These are phyloP conservation scores for Meandrusa payeni DNA, from an alignment of 2,888 invertebrate genomes.

Conservation along the genomic window DNA sequence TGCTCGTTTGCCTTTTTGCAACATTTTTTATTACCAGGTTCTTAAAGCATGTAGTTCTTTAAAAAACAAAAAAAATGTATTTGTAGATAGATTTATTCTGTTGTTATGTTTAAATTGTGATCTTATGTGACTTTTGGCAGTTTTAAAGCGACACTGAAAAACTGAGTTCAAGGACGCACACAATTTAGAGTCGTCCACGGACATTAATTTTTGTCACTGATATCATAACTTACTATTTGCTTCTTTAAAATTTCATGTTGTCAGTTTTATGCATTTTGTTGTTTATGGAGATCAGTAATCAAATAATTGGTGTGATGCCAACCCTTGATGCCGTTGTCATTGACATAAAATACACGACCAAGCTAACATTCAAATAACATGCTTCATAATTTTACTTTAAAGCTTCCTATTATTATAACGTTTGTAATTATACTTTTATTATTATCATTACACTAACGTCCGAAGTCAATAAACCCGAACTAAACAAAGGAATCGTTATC, in stretches of 20 bases:
- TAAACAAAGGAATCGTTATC: conserved; percentile 12
- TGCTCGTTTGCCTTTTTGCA: too few relatives aligned
- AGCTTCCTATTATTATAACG: neutral
- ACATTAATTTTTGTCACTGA: too few relatives aligned
- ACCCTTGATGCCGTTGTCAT: conserved; percentile 3
- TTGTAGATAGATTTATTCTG: too few relatives aligned
- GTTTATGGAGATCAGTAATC: neutral
- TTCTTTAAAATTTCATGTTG: neutral
- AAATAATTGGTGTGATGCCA: conserved; percentile 9
- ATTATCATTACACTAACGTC: neutral
- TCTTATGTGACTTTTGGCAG: too few relatives aligned
- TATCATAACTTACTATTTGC: too few relatives aligned
- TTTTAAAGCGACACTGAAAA: too few relatives aligned
- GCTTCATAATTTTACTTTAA: conserved; percentile 1
- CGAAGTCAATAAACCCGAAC: conserved; percentile 7
- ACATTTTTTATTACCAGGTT: too few relatives aligned
- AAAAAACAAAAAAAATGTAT: too few relatives aligned
- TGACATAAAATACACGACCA: conserved; percentile 2
- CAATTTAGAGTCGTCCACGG: too few relatives aligned
- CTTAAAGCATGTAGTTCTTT: too few relatives aligned
- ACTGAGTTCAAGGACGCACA: too few relatives aligned
- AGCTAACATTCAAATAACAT: neutral
- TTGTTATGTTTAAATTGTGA: too few relatives aligned
- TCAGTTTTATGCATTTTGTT: conserved; percentile 3
- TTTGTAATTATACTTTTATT: conserved; percentile 1